Evolutionary conservation across 2,113 vertebrate species (phyloP).

Genomic region (Bostrychus sinensis): DNA sequence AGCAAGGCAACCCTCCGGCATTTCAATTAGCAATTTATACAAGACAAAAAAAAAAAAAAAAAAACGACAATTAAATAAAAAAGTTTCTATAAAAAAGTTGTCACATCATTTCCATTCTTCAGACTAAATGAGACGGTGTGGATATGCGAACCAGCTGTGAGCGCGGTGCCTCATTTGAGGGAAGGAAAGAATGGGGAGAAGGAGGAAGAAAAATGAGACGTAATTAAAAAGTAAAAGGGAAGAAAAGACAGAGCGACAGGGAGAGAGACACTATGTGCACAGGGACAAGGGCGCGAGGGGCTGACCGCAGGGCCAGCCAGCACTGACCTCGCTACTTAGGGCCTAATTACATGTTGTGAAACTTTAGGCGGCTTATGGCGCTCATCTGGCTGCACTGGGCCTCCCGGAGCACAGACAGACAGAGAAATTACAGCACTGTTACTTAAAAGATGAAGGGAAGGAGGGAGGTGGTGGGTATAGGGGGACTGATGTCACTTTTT

Average conservation of each 20-base stretch:
- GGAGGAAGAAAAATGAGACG: slow-evolving; percentile 19
- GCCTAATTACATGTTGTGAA: slow-evolving; percentile 84
- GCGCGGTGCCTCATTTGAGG: slow-evolving; percentile 59
- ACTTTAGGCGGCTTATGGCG: slow-evolving; percentile 83
- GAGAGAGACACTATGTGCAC: slow-evolving; percentile 49
- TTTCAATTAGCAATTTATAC: slow-evolving; percentile 99
- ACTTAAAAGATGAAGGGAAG: slow-evolving; percentile 43
- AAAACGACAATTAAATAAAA: slow-evolving; percentile 88
- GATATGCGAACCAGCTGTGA: slow-evolving; percentile 78
- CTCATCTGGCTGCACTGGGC: slow-evolving; percentile 73
- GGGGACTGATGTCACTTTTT: slow-evolving; percentile 70
- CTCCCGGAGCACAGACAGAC: slow-evolving; percentile 68
- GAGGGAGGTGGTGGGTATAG: slow-evolving; percentile 1
- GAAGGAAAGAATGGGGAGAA: slow-evolving; percentile 14
- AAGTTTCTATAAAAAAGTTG: slow-evolving; percentile 88
- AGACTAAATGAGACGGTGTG: slow-evolving; percentile 81
- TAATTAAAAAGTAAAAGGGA: slow-evolving; percentile 60
- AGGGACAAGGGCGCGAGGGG: slow-evolving; percentile 45
- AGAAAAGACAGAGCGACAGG: slow-evolving; percentile 24
- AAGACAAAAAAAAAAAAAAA: slow-evolving; percentile 89
- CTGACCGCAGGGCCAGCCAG: slow-evolving; percentile 54
- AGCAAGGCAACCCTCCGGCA: slow-evolving; percentile 90
- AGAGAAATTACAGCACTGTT: slow-evolving; percentile 69
- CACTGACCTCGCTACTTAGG: slow-evolving; percentile 82
- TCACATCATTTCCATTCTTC: slow-evolving; percentile 82